Percentiles rank a stretch among this genome's conserved stretches.
These are phyloP conservation scores for Cantharis rustica DNA, from an alignment of 2,888 invertebrate species.

Conservation along the genomic window DNA sequence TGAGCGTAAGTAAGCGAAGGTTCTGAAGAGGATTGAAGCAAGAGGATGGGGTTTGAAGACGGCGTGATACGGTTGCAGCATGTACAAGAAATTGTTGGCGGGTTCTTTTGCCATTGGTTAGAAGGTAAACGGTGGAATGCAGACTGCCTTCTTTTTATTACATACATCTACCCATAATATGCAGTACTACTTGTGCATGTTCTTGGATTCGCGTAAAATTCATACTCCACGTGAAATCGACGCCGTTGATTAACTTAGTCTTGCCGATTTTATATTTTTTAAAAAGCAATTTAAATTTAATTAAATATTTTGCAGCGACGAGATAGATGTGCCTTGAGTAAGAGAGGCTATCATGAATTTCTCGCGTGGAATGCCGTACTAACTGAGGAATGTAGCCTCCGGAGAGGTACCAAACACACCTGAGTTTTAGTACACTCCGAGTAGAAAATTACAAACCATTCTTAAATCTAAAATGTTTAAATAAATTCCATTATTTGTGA, in stretches of 20 bases:
- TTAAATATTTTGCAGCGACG: constrained; percentile 19
- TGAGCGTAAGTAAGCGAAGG: neutral
- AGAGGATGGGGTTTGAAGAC: constrained; percentile 4
- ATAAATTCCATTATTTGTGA: constrained; percentile 30
- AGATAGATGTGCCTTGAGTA: constrained; percentile 17
- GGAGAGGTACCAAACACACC: constrained; percentile 56
- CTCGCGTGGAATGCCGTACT: constrained; percentile 54
- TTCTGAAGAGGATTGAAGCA: neutral
- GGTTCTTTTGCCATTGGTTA: constrained; percentile 29
- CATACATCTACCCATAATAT: constrained; percentile 16
- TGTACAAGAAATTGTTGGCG: constrained; percentile 28
- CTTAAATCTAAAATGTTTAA: neutral
- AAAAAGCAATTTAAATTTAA: constrained; percentile 18
- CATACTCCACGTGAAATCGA: constrained; percentile 10
- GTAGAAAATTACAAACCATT: constrained; percentile 28
- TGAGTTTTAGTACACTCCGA: constrained; percentile 53
- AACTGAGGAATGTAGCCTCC: constrained; percentile 56
- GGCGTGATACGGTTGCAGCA: constrained; percentile 22
- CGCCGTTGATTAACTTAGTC: neutral
- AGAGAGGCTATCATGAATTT: constrained; percentile 45
- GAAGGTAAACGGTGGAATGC: constrained; percentile 26
- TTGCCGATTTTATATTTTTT: constrained; percentile 2
- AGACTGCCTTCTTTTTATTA: constrained; percentile 26
- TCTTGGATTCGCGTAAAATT: constrained; percentile 16
- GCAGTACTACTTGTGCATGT: constrained; percentile 19